Conservation (phyloP, 2,113 vertebrate species). For the Brachyhypopomus occidentalis region DNA sequence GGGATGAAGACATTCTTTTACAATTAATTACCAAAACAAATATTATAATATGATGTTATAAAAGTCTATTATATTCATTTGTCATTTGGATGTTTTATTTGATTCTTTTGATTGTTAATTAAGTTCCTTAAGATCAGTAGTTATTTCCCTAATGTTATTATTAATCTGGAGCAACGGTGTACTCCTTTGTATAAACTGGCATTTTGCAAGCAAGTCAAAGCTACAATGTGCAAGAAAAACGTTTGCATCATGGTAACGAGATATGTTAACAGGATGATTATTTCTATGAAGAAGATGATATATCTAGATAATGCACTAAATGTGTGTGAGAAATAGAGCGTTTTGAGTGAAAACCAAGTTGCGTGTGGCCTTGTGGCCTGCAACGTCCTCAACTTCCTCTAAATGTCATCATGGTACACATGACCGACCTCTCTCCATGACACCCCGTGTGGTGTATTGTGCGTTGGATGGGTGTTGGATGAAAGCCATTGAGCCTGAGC, state of each 20-base stretch:
- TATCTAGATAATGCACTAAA: too few relatives aligned
- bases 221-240: too few relatives aligned
- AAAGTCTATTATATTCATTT: too few relatives aligned
- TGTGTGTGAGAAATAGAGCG: neutral
- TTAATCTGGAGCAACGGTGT: neutral
- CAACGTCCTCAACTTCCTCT: neutral
- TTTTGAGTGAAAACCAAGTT: too few relatives aligned
- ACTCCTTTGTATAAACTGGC: neutral
- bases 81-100: too few relatives aligned
- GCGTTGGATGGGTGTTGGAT: neutral
- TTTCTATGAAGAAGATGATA: too few relatives aligned
- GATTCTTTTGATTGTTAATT: too few relatives aligned
- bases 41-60: too few relatives aligned
- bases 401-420: conserved; percentile 37
- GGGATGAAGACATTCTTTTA: neutral
- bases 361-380: neutral
- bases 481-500: neutral
- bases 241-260: too few relatives aligned
- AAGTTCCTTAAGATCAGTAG: neutral
- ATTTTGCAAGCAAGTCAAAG: too few relatives aligned
- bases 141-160: neutral
- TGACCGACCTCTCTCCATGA: neutral
- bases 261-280: too few relatives aligned
- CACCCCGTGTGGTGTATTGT: neutral
- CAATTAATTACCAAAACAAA: neutral